A percentile compares a stretch with the other conserved stretches of the same genome.
These are phyloP conservation scores for Drosophila takahashii DNA, from an alignment of 1,140 invertebrate genomes.

Conservation along the genomic window DNA sequence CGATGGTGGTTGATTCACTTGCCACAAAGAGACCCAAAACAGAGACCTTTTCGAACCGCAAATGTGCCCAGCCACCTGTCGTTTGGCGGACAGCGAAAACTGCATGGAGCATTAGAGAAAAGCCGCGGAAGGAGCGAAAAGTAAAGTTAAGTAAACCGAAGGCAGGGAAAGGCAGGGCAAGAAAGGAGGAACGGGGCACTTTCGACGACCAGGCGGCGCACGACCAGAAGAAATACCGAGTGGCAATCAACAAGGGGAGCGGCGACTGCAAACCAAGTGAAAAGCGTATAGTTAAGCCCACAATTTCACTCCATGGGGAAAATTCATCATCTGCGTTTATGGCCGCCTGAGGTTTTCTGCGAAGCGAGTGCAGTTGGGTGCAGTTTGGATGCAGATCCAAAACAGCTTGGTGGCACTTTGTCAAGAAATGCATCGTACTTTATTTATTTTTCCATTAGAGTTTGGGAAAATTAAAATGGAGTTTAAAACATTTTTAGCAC, in stretches of 20 bases:
- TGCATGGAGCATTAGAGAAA: constrained; percentile 47
- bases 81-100: constrained; percentile 53
- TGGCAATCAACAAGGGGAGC: constrained; percentile 29
- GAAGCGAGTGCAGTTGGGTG: constrained; percentile 7
- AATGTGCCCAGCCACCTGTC: constrained; percentile 62
- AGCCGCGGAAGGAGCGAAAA: constrained; percentile 11
- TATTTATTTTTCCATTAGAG: not conserved
- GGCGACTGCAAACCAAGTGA: constrained; percentile 19
- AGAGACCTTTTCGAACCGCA: constrained; percentile 29
- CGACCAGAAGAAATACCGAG: constrained; percentile 34
- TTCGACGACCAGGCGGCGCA: constrained; percentile 49
- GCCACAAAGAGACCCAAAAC: constrained; percentile 21
- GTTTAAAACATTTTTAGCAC: too few species aligned
- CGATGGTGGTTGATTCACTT: constrained; percentile 35
- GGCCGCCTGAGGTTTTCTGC: constrained; percentile 33
- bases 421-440: constrained; percentile 2
- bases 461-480: too few species aligned
- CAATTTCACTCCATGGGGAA: constrained; percentile 72
- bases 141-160: not conserved
- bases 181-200: constrained; percentile 34
- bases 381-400: constrained; percentile 1
- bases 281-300: constrained; percentile 38
- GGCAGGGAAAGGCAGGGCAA: not conserved
- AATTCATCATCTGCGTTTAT: constrained; percentile 66
- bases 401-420: constrained; percentile 6